Base-by-base conservation (phyloP, 2,888 invertebrate genomes). In the Galerucella calmariensis region DNA sequence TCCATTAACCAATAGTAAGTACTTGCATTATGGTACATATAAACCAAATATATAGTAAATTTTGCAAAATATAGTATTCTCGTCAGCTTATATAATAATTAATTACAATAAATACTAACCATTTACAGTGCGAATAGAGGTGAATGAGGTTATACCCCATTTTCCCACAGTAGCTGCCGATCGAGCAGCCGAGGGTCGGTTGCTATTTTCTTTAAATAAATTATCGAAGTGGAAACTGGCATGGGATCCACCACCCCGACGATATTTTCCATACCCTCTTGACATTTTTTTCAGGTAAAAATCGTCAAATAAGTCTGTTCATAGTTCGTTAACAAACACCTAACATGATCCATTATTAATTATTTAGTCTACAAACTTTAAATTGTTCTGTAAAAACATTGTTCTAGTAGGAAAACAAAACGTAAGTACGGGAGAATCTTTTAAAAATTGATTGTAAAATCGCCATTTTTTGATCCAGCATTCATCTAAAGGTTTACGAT, bases 81-180 rank as follows among this genome's bases (percentile, higher is more conserved):
- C 8, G 8, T 8, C 35, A 35, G 35, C 6, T 35, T 27, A 27
- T 35, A 20, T 14, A 58, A 58, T 10, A 58, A 9, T n/a, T 2
- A 58, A 58, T 11, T 48, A 12, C 12, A 24, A 27, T 66, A 61
- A 66, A 62, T 73, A 81, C 81, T 89, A 89, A 92, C 93, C 93
- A 88, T 93, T 94, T 80, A 92, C 90, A 85, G 93, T 95, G 83
- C 97, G 90, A 77, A 96, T 94, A 4, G 96, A 96, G 35, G 97
- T 97, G 88, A 96, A 97, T 79, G 96, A 96, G 84, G 96, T 96
- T 87, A 95, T 95, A 81, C 97, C 97, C 96, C 97, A 97, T 90
- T 96, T 95, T 81, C 97, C 97, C 80, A 97, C 94, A 48, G 95
- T 95, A 78, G 96, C 97, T 80, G 96, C 94, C 46, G 96, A 96